These are phyloP conservation scores for Hippocampus zosterae DNA, from an alignment of 2,113 vertebrate species.

Conservation along the genomic window DNA sequence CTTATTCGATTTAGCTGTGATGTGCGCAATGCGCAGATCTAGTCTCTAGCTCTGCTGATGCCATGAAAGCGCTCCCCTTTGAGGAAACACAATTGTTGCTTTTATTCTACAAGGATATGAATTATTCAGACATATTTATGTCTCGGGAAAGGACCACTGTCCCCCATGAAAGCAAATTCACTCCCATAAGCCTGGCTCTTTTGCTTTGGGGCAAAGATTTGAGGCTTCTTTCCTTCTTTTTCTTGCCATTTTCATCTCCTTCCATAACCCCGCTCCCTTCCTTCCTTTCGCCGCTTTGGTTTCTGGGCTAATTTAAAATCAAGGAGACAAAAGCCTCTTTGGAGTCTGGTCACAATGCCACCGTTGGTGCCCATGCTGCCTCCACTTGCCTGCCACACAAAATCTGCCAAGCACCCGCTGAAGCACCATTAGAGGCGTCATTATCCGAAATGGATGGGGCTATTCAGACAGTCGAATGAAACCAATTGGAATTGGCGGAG, in stretches of 20 bases:
- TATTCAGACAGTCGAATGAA: slow-evolving; percentile 32
- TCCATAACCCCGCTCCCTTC: background rate
- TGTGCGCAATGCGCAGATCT: background rate
- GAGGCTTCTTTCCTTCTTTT: slow-evolving; percentile 18
- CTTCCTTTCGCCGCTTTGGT: slow-evolving; percentile 4
- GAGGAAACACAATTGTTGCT: slow-evolving; percentile 3
- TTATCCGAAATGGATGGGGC: slow-evolving; percentile 45
- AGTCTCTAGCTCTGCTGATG: background rate
- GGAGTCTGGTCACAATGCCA: slow-evolving; percentile 58
- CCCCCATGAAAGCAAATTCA: slow-evolving; percentile 16
- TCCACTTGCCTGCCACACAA: slow-evolving; percentile 46
- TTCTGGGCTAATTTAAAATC: slow-evolving; percentile 59
- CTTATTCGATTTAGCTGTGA: slow-evolving; percentile 30
- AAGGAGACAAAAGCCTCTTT: slow-evolving; percentile 62
- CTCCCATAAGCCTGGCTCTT: slow-evolving; percentile 27
- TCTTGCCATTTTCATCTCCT: slow-evolving; percentile 15
- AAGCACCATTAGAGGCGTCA: slow-evolving; percentile 47
- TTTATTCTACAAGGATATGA: slow-evolving; percentile 21
- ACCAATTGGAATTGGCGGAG: slow-evolving; percentile 49
- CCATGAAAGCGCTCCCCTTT: background rate
- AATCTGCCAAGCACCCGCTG: slow-evolving; percentile 39
- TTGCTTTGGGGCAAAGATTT: slow-evolving; percentile 33
- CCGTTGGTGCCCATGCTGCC: slow-evolving; percentile 46
- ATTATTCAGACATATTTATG: slow-evolving; percentile 9
- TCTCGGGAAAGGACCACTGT: slow-evolving; percentile 23